Evolutionary conservation across 2,888 invertebrate species (phyloP), one percentile per base, ranked within the genome.

Genomic region (Gnatocerus cornutus): DNA sequence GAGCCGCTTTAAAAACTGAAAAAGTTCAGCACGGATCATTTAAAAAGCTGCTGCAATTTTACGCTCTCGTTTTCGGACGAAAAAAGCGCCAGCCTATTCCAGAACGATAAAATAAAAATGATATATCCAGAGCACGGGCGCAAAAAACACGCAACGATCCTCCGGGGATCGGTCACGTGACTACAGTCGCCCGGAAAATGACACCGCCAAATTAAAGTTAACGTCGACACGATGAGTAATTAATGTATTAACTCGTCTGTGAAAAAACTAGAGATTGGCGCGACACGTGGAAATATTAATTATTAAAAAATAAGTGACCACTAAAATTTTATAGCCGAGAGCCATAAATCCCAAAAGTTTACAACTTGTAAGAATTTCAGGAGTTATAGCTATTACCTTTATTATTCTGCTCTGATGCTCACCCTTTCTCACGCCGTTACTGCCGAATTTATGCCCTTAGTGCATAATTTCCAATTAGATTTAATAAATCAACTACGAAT

Each of bases 151-250:
- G 14, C 9, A 55, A 55, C 53, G 16, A 30, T 55, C 56, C 59
- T 30, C 59, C n/a, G 46, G 59, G 48, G 59, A 48, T 30, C 30
- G 9, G 45, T 10, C 59, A 59, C 46, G 59, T 59, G 59, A 59
- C 58, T 8, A 27, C 43, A 27, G 27, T 59, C 13, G 30, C 48
- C 14, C 46, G 39, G 6, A 53, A 37, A 53, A 53, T 37, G 39
- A 53, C 33, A 29, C 55, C 41, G 33, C 48, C 59, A 27, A 73
- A 73, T 71, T 73, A 71, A 71, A 69, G 69, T 71, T 69, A 52
- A 68, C 61, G 46, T 46, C 62, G 50, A 68, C 68, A 68, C 55
- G 63, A 45, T 43, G 39, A 46, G 48, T 55, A 53, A 56, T 68
- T 62, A 68, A 53, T 56, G 62, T 41, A 58, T 45, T 59, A 59